A percentile compares a stretch with the other conserved stretches of the same genome.
These are phyloP conservation scores for Nothobranchius kuhntae DNA, from an alignment of 2,113 vertebrate genomes.

Conservation along the genomic window DNA sequence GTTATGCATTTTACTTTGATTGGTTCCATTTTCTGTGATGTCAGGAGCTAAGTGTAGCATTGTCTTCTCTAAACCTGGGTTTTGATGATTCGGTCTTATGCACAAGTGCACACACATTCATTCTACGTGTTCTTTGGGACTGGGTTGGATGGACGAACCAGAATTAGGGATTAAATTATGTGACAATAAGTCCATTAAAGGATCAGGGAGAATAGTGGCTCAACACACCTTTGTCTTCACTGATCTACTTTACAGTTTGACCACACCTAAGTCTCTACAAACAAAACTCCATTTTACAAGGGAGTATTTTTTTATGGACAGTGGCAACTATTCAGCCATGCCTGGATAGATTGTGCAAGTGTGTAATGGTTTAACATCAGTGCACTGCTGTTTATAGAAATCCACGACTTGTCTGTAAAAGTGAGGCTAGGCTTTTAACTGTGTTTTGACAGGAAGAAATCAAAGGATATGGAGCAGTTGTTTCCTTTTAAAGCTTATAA, in stretches of 20 bases:
- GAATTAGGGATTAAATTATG: conserved; percentile 20
- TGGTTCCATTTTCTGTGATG: background rate
- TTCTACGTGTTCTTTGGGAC: background rate
- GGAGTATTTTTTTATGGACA: conserved; percentile 51
- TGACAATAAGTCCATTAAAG: conserved; percentile 25
- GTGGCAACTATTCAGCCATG: conserved; percentile 40
- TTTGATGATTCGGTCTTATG: background rate
- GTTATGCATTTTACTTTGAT: background rate
- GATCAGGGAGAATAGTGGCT: conserved; percentile 29
- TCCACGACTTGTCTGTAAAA: conserved; percentile 29
- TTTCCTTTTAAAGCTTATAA: conserved; percentile 33
- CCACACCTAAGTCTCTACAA: conserved; percentile 57
- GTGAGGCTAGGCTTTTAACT: conserved; percentile 2
- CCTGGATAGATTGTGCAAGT: conserved; percentile 52
- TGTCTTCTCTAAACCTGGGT: background rate
- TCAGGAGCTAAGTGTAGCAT: background rate
- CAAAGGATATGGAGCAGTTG: conserved; percentile 23
- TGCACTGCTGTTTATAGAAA: conserved; percentile 7
- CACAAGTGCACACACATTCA: background rate
- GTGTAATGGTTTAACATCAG: conserved; percentile 71
- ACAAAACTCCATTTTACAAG: conserved; percentile 26
- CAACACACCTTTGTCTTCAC: conserved; percentile 30
- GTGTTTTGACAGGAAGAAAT: conserved; percentile 48
- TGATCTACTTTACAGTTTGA: conserved; percentile 34
- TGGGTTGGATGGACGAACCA: conserved; percentile 10